Evolutionary conservation across 92 coral and sea anemone species (phyloP), one percentile per base, ranked within the genome.

Genomic region (Anthopleura xanthogrammica): DNA sequence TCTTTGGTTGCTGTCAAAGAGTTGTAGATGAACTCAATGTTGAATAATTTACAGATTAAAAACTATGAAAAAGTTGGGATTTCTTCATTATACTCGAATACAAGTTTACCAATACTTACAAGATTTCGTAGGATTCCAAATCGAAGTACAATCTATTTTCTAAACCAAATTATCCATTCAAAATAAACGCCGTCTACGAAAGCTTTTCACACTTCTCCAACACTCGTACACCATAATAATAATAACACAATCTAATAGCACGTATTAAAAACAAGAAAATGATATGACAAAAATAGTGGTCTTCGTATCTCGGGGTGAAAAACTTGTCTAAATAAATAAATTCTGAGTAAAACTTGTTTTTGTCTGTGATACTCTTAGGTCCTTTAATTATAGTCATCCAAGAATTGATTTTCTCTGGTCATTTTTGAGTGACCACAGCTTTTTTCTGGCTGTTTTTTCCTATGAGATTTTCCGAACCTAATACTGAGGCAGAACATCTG

Each of bases 391-490:
- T 24, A 23, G 41, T 29, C 14, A 48, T 62, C 72, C 7, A 36
- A 56, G 4, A 60, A 65, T 7, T 54, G 60, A 40, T 16, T 39
- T 60, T 39, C 23, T 65, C 41, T 13, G 29, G 77, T 70, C 77
- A 81, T 50, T 20, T 60, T 81, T 75, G 75, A 46, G 16, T 48
- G 71, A 68, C 52, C 78, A 81, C 40, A 10, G 74, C 36, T 81
- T 81, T 81, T 46, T 48, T 19, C 84, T 23, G 62, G 77, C 43
- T 46, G 72, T 17, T 78, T 89, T 89, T 92, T 93, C 98, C 88
- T 92, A 79, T 92, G 98, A 87, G 95, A 94, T 89, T 91, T 94
- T 91, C 92, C 95, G 95, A 95, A 72, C 85, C 46, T 42, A 75
- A 81, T 87, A 87, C 82, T 82, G 86, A 85, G 84, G 84, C 84